Evolutionary conservation across 2,113 vertebrate species (phyloP).

Genomic region (Callipepla californica): DNA sequence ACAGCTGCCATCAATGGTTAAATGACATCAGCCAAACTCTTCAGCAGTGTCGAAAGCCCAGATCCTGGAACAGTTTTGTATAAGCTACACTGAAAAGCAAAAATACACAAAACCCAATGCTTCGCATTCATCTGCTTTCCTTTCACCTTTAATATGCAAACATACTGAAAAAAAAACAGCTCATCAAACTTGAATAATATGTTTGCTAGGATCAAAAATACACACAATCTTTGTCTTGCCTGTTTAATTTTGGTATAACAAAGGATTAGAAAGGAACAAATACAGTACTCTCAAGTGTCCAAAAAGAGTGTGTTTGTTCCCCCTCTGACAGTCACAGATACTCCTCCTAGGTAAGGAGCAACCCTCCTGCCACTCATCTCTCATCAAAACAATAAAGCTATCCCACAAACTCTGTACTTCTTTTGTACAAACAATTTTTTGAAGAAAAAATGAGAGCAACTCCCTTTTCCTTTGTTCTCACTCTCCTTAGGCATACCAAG

Average conservation of each 20-base stretch:
- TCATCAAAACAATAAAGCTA: background rate
- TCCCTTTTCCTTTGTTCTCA: background rate
- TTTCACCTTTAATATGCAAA: background rate
- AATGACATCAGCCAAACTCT: background rate
- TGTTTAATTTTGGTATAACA: background rate
- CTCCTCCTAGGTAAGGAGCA: background rate
- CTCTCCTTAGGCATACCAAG: conserved; percentile 11
- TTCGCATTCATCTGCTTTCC: background rate
- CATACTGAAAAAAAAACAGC: background rate
- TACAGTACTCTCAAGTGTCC: background rate
- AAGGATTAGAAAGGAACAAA: background rate
- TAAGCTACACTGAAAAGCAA: background rate
- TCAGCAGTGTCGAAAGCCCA: background rate
- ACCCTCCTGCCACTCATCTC: background rate
- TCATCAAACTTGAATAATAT: background rate
- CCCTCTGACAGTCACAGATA: background rate
- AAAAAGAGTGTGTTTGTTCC: background rate
- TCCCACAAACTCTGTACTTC: background rate
- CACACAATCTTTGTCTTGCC: background rate
- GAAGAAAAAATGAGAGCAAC: background rate
- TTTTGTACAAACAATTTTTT: background rate
- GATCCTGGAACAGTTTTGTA: background rate
- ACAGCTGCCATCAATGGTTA: background rate
- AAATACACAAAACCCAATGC: background rate
- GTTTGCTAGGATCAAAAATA: background rate